These are phyloP conservation scores for Zosterops hypoxanthus DNA, from an alignment of 2,113 vertebrate species.

Conservation along the genomic window DNA sequence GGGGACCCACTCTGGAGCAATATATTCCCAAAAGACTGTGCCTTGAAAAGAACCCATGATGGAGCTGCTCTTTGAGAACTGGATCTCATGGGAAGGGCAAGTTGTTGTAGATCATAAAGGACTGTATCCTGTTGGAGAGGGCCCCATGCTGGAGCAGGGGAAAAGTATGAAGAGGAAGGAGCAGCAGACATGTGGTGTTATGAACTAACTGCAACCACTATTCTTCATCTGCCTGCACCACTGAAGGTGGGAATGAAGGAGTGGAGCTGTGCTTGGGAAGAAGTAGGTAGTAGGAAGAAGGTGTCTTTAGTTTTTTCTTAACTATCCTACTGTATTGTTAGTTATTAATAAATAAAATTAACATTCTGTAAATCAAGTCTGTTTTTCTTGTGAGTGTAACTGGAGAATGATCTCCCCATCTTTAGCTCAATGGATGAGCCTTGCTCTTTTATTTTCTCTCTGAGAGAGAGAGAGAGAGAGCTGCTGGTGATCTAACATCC, in stretches of 20 bases:
- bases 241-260: background rate
- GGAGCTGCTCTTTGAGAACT: background rate
- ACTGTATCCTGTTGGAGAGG: background rate
- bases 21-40: background rate
- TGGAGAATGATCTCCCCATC: background rate
- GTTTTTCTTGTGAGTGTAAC: background rate
- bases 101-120: background rate
- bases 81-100: background rate
- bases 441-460: background rate
- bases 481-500: background rate
- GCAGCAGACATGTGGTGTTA: background rate
- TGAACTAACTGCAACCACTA: background rate
- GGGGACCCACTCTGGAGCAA: background rate
- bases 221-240: fast-evolving
- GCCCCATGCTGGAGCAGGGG: fast-evolving
- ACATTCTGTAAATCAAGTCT: background rate
- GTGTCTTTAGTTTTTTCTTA: background rate
- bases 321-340: background rate
- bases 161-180: background rate
- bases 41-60: background rate
- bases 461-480: background rate
- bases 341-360: background rate
- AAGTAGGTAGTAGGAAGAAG: background rate
- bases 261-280: background rate
- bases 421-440: fast-evolving